Conservation (phyloP, 1,140 invertebrate genomes). For the Tetranychus cinnabarinus region DNA sequence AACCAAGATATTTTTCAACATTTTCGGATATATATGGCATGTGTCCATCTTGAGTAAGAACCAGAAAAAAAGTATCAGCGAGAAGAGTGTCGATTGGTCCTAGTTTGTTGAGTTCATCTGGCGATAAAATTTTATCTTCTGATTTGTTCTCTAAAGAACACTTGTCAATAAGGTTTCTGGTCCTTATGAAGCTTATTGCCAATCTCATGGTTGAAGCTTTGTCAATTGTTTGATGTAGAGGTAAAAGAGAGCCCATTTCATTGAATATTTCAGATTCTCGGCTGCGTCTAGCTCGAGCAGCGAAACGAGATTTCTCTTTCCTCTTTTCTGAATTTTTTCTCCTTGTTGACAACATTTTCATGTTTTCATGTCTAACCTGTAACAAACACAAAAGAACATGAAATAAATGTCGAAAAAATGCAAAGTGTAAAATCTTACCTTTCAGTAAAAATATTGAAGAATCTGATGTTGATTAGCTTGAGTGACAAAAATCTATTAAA, state of each 20-base stretch:
- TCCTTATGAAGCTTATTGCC: constrained; percentile 54
- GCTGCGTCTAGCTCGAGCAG: constrained; percentile 65
- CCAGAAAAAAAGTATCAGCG: constrained; percentile 53
- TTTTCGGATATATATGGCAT: constrained; percentile 76
- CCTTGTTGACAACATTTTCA: background rate
- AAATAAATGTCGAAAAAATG: no score
- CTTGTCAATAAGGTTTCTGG: background rate
- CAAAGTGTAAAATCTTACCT: no score
- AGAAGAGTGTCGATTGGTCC: background rate
- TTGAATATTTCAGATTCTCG: constrained; percentile 82
- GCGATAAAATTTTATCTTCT: background rate
- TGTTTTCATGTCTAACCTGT: no score
- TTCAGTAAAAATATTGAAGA: no score
- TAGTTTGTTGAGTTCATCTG: background rate
- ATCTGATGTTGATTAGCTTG: no score
- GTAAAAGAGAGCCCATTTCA: constrained; percentile 55
- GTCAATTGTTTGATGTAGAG: constrained; percentile 48
- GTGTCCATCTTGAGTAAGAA: constrained; percentile 61
- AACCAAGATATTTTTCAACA: constrained; percentile 60
- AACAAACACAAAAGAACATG: no score
- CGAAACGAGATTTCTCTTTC: constrained; percentile 89
- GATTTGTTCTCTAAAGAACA: background rate
- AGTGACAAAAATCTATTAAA: no score
- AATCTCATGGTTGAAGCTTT: constrained; percentile 85
- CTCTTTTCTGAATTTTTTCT: constrained; percentile 72